Evolutionary conservation across 1,140 invertebrate genomes (phyloP).

Genomic region (Cotesia typhae): DNA sequence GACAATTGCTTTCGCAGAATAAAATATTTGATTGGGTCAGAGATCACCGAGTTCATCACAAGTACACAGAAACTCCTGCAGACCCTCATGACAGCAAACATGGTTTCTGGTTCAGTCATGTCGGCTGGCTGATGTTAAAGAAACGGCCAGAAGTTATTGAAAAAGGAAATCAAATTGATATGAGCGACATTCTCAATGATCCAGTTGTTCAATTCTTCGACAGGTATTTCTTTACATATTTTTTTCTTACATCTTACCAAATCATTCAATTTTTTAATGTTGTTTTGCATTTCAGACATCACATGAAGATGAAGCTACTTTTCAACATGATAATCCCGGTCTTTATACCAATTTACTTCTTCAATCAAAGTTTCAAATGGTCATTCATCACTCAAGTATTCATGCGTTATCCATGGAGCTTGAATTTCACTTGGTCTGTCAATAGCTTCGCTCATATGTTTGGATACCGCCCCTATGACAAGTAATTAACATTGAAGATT

Average conservation of each 20-base stretch:
- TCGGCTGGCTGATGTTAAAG: conserved; percentile 87
- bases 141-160: conserved; percentile 85
- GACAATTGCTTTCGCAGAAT: conserved; percentile 60
- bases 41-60: conserved; percentile 91
- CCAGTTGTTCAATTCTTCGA: conserved; percentile 78
- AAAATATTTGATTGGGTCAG: conserved; percentile 74
- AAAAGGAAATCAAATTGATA: conserved; percentile 79
- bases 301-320: not conserved
- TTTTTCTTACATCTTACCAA: not conserved
- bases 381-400: conserved; percentile 18
- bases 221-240: not conserved
- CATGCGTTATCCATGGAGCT: conserved; percentile 62
- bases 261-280: conserved; percentile 35
- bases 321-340: conserved; percentile 18
- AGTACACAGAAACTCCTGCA: conserved; percentile 87
- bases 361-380: conserved; percentile 20
- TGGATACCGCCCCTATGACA: conserved; percentile 74
- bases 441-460: conserved; percentile 76
- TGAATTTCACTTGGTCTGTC: conserved; percentile 77
- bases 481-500: conserved; percentile 53
- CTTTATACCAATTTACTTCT: conserved; percentile 28
- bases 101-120: conserved; percentile 93
- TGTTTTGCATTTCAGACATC: not conserved
- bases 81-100: conserved; percentile 88
- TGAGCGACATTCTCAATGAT: conserved; percentile 80